These are phyloP conservation scores for Pteromalus puparum DNA, from an alignment of 1,140 invertebrate species.

Conservation along the genomic window DNA sequence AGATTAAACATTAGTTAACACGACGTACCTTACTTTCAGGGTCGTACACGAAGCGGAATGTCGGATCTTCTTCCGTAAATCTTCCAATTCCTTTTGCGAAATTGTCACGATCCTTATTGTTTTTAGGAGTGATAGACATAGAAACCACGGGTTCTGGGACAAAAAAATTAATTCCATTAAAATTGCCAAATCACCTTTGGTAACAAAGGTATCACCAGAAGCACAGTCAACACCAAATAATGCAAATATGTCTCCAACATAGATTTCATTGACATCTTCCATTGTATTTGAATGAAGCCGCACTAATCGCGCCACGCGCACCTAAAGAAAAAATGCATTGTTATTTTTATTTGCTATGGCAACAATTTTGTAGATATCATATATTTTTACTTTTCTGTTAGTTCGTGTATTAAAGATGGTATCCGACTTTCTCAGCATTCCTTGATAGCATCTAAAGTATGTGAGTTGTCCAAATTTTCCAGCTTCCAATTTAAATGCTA, in stretches of 20 bases:
- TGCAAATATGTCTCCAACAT: constrained; percentile 98
- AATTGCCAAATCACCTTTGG: constrained; percentile 85
- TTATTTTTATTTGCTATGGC: neutral
- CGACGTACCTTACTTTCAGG: constrained; percentile 85
- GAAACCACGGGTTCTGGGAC: constrained; percentile 98
- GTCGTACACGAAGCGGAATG: constrained; percentile 91
- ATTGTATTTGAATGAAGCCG: constrained; percentile 96
- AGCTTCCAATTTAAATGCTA: constrained; percentile 98
- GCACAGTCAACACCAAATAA: constrained; percentile 99
- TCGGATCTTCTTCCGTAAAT: constrained; percentile 99
- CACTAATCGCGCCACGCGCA: constrained; percentile 88
- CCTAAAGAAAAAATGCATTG: constrained; percentile 69
- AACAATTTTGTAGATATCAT: constrained; percentile 18
- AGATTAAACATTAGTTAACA: neutral
- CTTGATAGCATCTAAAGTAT: constrained; percentile 98
- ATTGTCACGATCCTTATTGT: constrained; percentile 92
- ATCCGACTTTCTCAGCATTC: constrained; percentile 90
- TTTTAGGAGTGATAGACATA: constrained; percentile 94
- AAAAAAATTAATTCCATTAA: constrained; percentile 98
- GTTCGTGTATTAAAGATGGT: constrained; percentile 93
- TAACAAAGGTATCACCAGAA: constrained; percentile 98
- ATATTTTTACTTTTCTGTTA: constrained; percentile 77
- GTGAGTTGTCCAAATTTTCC: constrained; percentile 98
- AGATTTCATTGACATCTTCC: constrained; percentile 96
- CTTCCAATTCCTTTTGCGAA: constrained; percentile 96